Base-by-base conservation (phyloP, 2,888 invertebrate species). In the Anagyrus pseudococci region DNA sequence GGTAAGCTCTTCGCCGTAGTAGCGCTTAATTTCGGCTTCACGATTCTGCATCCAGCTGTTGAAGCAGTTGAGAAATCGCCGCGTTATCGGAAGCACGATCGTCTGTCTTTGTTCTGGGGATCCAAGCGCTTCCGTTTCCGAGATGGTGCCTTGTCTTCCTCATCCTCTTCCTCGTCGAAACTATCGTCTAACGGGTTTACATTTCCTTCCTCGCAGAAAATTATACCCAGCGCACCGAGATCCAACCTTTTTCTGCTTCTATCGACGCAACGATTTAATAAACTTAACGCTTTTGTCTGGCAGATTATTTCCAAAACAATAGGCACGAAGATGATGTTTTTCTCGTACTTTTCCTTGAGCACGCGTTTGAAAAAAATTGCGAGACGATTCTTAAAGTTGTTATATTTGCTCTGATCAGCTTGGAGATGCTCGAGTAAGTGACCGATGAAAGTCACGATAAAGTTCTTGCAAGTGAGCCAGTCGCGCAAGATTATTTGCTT, bases 1-100 rank as follows among this genome's bases (percentile, higher is more conserved):
- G 1, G 86, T 83, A n/a, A 88, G 71, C 72, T 88, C 85, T 70
- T 87, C 85, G 29, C 86, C 83, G 73, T 84, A 86, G 40, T 82
- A 74, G 40, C 75, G 82, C 77, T 85, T 84, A 1, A 89, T 73
- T 72, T 66, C 83, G 73, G 13, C 80, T 78, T 49, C 52, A 1
- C 37, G 19, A 0, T 58, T 80, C 69, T 7, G 85, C 68, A 2
- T 72, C 73, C 67, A 67, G 15, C 78, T 71, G 8, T 83, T 67
- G 69, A 86, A 84, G n/a, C 75, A 69, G 1, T 80, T 71, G 54
- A 81, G 77, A n/a, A 63, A 63, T 0, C 3, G n/a, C 1, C 4
- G 3, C 6, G n/a, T 44, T 33, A 6, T 26, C 37, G 2, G 13
- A n/a, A n/a, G n/a, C n/a, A n/a, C n/a, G n/a, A n/a, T n/a, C n/a